These are phyloP conservation scores for Ranitomeya variabilis DNA, from an alignment of 2,113 vertebrate genomes.

Conservation along the genomic window DNA sequence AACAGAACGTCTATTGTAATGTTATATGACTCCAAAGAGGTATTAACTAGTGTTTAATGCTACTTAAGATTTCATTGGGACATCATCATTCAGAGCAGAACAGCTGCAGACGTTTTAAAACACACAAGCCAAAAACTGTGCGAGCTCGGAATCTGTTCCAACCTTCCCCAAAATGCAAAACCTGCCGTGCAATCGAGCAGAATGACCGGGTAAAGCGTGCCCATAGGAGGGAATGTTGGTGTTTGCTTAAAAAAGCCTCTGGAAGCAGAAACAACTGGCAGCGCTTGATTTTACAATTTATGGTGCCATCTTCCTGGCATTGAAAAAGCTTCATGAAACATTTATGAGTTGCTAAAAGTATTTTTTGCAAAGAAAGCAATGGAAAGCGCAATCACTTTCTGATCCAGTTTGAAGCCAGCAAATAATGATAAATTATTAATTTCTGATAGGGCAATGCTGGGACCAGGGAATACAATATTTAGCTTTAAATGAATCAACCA, in stretches of 20 bases:
- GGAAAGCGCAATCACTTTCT: constrained; percentile 10
- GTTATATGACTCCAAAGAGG: constrained; percentile 16
- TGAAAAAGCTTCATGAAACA: constrained; percentile 36
- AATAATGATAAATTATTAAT: constrained; percentile 42
- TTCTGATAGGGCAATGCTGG: not conserved
- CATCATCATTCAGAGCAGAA: constrained; percentile 12
- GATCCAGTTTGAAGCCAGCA: constrained; percentile 21
- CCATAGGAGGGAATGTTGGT: not conserved
- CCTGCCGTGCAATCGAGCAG: not conserved
- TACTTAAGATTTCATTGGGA: constrained; percentile 23
- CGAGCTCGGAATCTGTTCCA: not conserved
- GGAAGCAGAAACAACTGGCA: constrained; percentile 30
- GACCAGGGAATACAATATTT: not conserved
- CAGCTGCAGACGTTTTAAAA: constrained; percentile 28
- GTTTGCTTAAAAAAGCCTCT: constrained; percentile 40
- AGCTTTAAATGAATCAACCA: constrained; percentile 3
- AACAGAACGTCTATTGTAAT: constrained; percentile 4
- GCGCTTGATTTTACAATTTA: constrained; percentile 31
- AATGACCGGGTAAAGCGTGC: not conserved
- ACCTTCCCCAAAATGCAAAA: not conserved
- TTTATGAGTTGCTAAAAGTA: constrained; percentile 49
- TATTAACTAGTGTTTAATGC: constrained; percentile 44
- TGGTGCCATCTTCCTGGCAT: constrained; percentile 32
- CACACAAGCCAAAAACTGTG: constrained; percentile 13
- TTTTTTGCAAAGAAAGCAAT: constrained; percentile 43